Base-by-base conservation (phyloP, 1,140 invertebrate genomes). In the Ceratina calcarata region DNA sequence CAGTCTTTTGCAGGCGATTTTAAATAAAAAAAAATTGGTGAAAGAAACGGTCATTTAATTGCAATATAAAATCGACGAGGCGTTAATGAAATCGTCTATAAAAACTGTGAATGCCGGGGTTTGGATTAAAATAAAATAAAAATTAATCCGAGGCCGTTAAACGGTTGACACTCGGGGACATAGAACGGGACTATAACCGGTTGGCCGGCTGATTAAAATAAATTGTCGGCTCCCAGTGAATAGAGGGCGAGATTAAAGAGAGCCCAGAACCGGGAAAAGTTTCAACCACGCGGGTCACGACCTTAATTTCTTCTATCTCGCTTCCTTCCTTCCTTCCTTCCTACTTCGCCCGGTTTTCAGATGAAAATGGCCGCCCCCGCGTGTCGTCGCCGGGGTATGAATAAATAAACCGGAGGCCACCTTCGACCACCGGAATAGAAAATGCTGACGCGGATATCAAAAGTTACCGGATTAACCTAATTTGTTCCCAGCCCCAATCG, bases 301-400 rank as follows among this genome's bases (percentile, higher is more conserved):
- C 80, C 82, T 84, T 84, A 84, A 82, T 82, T 84, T 55, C 75
- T 78, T 68, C 61, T 66, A 37, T 37, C 83, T 51, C 57, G 62
- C 55, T 32, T 71, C 55, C 79, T 68, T 76, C 57, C 68, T 75
- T 37, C 32, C 32, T 37, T 37, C 32, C 32, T 37, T 37, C 32
- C 32, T 6, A 37, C 66, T 71, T 82, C 79, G 45, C 32, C 61
- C 58, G 55, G 49, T 83, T 83, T 81, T 78, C 57, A 77, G 73
- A 81, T 57, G 68, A 82, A 81, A 72, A 83, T 83, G 82, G 80
- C 73, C 67, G 79, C n/a, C n/a, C 32, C 15, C 74, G 32, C 32
- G 32, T 62, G 82, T 81, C 80, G 80, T 72, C 62, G 37, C 67
- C 37, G 24, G 70, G 62, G 73, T 80, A 82, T 85, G 83, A 83